These are phyloP conservation scores for Eptesicus fuscus DNA, from an alignment of 2,113 vertebrate genomes.

Conservation along the genomic window DNA sequence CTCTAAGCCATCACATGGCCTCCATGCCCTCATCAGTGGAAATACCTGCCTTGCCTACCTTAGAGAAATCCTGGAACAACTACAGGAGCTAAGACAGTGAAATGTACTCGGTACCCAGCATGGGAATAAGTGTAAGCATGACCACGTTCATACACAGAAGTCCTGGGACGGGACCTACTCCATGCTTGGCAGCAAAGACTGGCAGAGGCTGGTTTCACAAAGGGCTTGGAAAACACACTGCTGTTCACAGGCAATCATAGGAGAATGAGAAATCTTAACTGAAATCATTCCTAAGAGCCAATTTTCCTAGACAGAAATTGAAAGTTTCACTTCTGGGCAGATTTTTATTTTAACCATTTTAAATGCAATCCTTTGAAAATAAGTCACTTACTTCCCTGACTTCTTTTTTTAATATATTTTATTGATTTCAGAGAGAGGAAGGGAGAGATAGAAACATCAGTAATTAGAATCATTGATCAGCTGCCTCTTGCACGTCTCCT, in stretches of 20 bases:
- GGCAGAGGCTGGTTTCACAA: background rate
- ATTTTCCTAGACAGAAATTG: background rate
- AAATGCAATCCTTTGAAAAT: background rate
- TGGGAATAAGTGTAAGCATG: background rate
- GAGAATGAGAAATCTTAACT: background rate
- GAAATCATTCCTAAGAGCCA: background rate
- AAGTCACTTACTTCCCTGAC: background rate
- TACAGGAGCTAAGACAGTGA: background rate
- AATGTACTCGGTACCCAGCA: background rate
- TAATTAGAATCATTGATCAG: too few relatives aligned
- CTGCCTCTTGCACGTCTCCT: too few relatives aligned
- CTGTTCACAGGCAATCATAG: background rate
- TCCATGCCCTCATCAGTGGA: accelerated
- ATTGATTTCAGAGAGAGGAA: too few relatives aligned
- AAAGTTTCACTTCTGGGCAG: background rate
- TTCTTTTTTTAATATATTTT: background rate
- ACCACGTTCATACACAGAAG: background rate
- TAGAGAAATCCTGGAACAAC: background rate
- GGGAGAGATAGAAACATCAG: too few relatives aligned
- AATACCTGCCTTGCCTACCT: background rate
- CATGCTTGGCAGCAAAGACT: background rate
- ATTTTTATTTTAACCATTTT: background rate
- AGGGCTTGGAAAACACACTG: background rate
- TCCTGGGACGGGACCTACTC: background rate
- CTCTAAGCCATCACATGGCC: background rate